These are phyloP conservation scores for Tenthredo mesomela DNA, from an alignment of 2,888 invertebrate species.

Conservation along the genomic window DNA sequence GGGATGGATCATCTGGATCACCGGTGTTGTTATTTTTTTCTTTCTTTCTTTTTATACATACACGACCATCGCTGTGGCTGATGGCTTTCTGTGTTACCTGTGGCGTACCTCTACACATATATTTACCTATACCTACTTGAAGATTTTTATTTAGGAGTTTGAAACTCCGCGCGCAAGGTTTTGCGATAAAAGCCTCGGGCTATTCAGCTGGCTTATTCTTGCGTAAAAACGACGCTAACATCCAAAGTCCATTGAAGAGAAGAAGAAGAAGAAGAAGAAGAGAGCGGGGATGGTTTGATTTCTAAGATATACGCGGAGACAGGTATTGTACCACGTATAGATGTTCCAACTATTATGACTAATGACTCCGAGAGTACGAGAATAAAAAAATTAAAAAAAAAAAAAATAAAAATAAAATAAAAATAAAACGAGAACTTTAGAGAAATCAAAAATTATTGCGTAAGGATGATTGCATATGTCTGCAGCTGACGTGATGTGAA, in stretches of 20 bases:
- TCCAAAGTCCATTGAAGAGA: slow-evolving; percentile 21
- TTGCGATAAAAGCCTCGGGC: slow-evolving; percentile 12
- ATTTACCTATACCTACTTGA: neutral
- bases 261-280: too few relatives aligned
- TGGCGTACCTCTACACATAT: neutral
- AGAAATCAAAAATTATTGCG: slow-evolving; percentile 12
- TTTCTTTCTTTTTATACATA: neutral
- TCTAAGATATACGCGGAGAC: neutral
- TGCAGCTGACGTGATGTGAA: slow-evolving; percentile 15
- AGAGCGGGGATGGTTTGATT: neutral
- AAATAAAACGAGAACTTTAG: too few relatives aligned
- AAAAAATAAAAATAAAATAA: too few relatives aligned
- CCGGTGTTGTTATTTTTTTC: neutral
- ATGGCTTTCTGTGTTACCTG: neutral
- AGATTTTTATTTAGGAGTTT: neutral
- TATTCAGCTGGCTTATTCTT: slow-evolving; percentile 20
- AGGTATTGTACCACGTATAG: neutral
- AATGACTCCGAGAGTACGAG: neutral
- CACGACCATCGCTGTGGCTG: neutral
- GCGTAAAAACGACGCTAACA: slow-evolving; percentile 31
- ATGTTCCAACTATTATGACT: slow-evolving; percentile 7
- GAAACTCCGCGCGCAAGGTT: neutral
- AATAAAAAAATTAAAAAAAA: neutral
- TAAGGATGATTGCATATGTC: slow-evolving; percentile 25
- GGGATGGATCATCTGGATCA: slow-evolving; percentile 20